A percentile compares a stretch with the other conserved stretches of the same genome.
These are phyloP conservation scores for Drymonia ruficornis DNA, from an alignment of 2,888 invertebrate genomes.

Conservation along the genomic window DNA sequence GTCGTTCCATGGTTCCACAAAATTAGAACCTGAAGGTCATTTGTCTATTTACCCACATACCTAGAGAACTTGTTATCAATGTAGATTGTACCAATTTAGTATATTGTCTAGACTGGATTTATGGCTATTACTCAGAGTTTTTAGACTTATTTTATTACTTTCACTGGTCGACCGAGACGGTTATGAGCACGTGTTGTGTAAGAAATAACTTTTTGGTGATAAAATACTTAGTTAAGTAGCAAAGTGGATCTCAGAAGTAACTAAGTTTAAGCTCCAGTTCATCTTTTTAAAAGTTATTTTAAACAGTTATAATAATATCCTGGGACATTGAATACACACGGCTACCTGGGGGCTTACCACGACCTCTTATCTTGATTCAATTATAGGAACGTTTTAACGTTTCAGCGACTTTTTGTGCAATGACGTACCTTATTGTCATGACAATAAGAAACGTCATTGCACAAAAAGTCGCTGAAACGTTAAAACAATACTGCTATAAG, in stretches of 20 bases:
- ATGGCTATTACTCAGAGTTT: not conserved
- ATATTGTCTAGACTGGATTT: slow-evolving; percentile 8
- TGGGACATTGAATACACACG: too few species aligned
- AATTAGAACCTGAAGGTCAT: not conserved
- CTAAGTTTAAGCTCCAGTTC: not conserved
- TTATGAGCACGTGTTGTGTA: slow-evolving; percentile 10
- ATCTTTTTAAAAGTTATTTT: not conserved
- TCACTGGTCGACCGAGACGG: slow-evolving; percentile 15
- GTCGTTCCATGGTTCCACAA: too few species aligned
- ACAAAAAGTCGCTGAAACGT: too few species aligned
- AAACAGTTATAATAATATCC: too few species aligned
- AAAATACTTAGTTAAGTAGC: too few species aligned
- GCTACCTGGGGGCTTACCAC: too few species aligned
- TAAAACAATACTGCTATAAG: too few species aligned
- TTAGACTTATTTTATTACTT: slow-evolving; percentile 23
- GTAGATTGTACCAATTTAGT: not conserved
- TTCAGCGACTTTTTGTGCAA: too few species aligned
- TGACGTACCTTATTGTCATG: too few species aligned
- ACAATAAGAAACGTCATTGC: too few species aligned
- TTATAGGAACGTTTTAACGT: too few species aligned
- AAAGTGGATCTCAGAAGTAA: not conserved
- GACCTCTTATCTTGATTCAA: too few species aligned
- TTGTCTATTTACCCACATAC: not conserved
- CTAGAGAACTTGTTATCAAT: not conserved
- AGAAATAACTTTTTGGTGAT: not conserved